Evolutionary conservation across 2,888 invertebrate genomes (phyloP).

Genomic region (Ennomos quercinarius): DNA sequence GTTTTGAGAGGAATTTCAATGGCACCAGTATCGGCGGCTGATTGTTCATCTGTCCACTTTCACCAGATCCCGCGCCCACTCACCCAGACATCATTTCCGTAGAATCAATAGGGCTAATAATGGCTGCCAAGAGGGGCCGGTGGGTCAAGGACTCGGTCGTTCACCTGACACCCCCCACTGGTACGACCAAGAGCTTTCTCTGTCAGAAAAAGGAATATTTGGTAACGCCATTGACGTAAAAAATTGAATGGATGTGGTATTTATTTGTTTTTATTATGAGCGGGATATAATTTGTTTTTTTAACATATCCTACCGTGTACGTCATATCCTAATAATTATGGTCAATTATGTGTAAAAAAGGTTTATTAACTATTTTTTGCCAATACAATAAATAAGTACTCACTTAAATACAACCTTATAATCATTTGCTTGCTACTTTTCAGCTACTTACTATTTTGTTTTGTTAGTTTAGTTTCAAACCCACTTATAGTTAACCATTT

Average conservation of each 20-base stretch:
- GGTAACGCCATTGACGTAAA: slow-evolving; percentile 3
- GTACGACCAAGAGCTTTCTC: slow-evolving; percentile 15
- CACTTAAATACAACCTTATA: too few relatives aligned
- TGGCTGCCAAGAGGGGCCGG: slow-evolving; percentile 23
- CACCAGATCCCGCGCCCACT: slow-evolving; percentile 32
- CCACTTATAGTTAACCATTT: too few relatives aligned
- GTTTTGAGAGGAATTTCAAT: slow-evolving; percentile 4
- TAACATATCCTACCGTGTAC: too few relatives aligned
- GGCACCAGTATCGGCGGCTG: background rate
- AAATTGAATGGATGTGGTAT: background rate
- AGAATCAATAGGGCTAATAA: slow-evolving; percentile 46
- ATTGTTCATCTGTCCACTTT: slow-evolving; percentile 29
- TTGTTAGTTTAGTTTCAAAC: too few relatives aligned
- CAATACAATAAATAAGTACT: too few relatives aligned
- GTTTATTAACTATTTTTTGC: too few relatives aligned
- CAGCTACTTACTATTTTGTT: too few relatives aligned
- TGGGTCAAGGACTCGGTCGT: slow-evolving; percentile 77
- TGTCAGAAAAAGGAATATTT: slow-evolving; percentile 12
- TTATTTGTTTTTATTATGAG: background rate
- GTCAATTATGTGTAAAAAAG: too few relatives aligned
- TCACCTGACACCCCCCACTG: slow-evolving; percentile 57
- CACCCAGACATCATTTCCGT: slow-evolving; percentile 29
- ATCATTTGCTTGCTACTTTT: too few relatives aligned
- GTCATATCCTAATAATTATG: too few relatives aligned
- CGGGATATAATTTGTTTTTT: too few relatives aligned